A percentile compares a stretch with the other conserved stretches of the same genome.
Conservation (phyloP, 2,113 vertebrate genomes). For the Bambusicola thoracicus region DNA sequence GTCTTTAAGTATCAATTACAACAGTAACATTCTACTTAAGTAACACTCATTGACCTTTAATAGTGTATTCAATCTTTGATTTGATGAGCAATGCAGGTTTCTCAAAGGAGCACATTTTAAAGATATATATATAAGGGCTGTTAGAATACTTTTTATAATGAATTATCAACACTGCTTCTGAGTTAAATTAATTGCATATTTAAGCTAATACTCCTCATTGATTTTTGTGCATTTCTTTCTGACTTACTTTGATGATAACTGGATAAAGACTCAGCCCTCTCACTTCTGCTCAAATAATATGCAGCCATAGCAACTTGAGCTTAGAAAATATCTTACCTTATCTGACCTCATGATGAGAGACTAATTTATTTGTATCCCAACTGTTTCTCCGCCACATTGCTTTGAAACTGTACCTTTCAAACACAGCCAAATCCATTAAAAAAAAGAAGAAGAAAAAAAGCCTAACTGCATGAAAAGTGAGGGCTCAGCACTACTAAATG, state of each 20-base stretch:
- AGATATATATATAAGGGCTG: background rate
- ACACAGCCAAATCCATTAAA: background rate
- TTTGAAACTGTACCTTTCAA: slow-evolving; percentile 41
- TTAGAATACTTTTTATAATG: background rate
- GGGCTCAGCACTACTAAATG: background rate
- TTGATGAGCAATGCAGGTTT: background rate
- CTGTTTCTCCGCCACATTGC: slow-evolving; percentile 6
- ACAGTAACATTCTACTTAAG: background rate
- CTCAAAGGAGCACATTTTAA: background rate
- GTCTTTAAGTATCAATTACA: background rate
- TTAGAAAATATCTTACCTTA: slow-evolving; percentile 19
- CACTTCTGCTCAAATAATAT: background rate
- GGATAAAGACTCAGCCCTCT: background rate
- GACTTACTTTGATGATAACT: background rate
- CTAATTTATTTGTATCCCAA: slow-evolving; percentile 32
- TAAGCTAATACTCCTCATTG: background rate
- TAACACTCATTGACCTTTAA: background rate
- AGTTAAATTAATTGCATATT: background rate
- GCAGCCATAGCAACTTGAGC: background rate
- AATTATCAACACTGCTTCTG: background rate
- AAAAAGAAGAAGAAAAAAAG: background rate
- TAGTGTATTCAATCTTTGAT: background rate
- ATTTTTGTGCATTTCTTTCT: background rate
- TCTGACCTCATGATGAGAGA: slow-evolving; percentile 3
- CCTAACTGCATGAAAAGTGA: background rate